phyloP scores from a whole-genome alignment of 2,888 invertebrate genomes.

The Drosophila eohydei region DNA sequence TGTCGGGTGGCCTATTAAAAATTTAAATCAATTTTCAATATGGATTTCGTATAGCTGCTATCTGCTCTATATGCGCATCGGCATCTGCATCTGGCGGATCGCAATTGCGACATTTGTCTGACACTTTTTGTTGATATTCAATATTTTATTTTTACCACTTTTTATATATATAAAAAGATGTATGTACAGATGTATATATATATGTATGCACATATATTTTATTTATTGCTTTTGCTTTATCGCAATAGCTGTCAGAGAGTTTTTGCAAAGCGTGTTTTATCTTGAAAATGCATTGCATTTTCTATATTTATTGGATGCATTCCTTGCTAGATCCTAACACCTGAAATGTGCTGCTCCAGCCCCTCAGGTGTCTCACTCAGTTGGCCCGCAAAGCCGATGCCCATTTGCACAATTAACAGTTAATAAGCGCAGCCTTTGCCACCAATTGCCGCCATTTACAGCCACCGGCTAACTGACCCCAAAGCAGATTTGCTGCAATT shows the following conservation, averaged over 20 bases:
- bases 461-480: slow-evolving; percentile 64
- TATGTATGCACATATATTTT: slow-evolving; percentile 31
- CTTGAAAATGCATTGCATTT: slow-evolving; percentile 57
- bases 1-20: slow-evolving; percentile 68
- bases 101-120: slow-evolving; percentile 54
- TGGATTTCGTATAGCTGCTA: slow-evolving; percentile 65
- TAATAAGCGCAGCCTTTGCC: slow-evolving; percentile 62
- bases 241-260: slow-evolving; percentile 52
- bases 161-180: background rate
- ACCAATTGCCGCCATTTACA: slow-evolving; percentile 30
- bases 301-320: slow-evolving; percentile 38
- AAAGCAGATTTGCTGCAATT: slow-evolving; percentile 76
- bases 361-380: background rate
- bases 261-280: slow-evolving; percentile 42
- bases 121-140: slow-evolving; percentile 48
- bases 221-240: slow-evolving; percentile 49
- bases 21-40: slow-evolving; percentile 80
- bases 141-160: slow-evolving; percentile 12
- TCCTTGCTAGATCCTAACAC: background rate
- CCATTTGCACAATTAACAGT: slow-evolving; percentile 69
- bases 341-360: too few relatives aligned
- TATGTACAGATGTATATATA: background rate
- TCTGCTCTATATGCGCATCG: slow-evolving; percentile 46
- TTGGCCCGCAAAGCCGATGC: slow-evolving; percentile 35
- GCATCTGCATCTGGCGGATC: slow-evolving; percentile 50